Evolutionary conservation across 2,888 invertebrate genomes (phyloP).

Genomic region (Drosophila formosana): DNA sequence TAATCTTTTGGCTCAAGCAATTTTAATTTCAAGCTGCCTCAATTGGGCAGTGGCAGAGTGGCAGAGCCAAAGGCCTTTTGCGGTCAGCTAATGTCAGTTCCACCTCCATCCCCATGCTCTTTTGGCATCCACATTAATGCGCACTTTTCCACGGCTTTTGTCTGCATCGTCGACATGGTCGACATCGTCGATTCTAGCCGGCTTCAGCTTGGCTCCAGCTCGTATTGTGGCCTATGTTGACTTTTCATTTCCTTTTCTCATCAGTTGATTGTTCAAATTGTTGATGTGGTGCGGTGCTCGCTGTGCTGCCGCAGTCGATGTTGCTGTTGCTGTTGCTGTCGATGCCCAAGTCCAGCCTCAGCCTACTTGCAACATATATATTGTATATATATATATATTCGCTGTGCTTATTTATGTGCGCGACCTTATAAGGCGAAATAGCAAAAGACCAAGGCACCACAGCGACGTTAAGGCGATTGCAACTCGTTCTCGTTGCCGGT

Average conservation of each 20-base stretch:
- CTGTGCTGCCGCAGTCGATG: constrained; percentile 43
- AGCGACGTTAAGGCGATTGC: constrained; percentile 3
- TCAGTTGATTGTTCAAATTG: constrained; percentile 79
- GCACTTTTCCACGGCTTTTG: constrained; percentile 58
- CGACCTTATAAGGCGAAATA: constrained; percentile 78
- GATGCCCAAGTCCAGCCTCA: constrained; percentile 21
- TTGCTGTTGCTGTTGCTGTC: background rate
- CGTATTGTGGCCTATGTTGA: constrained; percentile 72
- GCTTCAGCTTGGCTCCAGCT: constrained; percentile 24
- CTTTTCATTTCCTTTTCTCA: constrained; percentile 81
- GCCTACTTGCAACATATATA: constrained; percentile 62
- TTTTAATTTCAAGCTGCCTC: constrained; percentile 61
- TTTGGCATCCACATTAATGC: constrained; percentile 22
- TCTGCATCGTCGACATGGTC: constrained; percentile 29
- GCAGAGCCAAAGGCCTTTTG: constrained; percentile 55
- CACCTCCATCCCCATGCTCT: background rate
- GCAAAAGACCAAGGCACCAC: constrained; percentile 61
- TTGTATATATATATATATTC: constrained; percentile 55
- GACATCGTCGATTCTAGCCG: constrained; percentile 32
- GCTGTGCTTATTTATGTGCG: constrained; percentile 76
- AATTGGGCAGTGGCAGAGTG: constrained; percentile 30
- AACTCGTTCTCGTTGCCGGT: constrained; percentile 28
- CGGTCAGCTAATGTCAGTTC: constrained; percentile 61
- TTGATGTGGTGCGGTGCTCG: constrained; percentile 50
- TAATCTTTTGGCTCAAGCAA: constrained; percentile 51